Conservation (phyloP, 1,140 invertebrate genomes). For the Cylas formicarius region DNA sequence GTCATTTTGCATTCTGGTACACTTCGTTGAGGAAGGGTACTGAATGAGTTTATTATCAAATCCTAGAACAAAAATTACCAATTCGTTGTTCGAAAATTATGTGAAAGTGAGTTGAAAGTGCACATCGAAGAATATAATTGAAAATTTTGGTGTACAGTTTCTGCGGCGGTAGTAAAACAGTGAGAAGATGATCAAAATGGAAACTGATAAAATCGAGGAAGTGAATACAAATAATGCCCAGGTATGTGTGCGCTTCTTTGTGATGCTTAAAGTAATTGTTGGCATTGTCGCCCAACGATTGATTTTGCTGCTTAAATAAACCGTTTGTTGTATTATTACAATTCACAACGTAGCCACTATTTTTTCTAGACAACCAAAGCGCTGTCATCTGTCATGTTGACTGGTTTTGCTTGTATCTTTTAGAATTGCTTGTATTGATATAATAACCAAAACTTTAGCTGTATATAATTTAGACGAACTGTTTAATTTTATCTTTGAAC, state of each 20-base stretch:
- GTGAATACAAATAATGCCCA: conserved; percentile 49
- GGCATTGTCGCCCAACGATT: too few species aligned
- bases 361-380: too few species aligned
- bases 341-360: too few species aligned
- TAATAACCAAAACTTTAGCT: too few species aligned
- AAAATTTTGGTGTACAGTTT: conserved; percentile 13
- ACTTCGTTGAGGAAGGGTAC: conserved; percentile 18
- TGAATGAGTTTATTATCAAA: conserved; percentile 3
- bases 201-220: conserved; percentile 60
- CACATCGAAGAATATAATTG: conserved; percentile 10
- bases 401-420: too few species aligned
- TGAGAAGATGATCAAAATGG: conserved; percentile 53
- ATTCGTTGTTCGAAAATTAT: conserved; percentile 18
- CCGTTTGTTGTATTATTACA: too few species aligned
- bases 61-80: conserved; percentile 5
- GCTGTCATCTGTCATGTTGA: too few species aligned
- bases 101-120: conserved; percentile 21
- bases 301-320: too few species aligned
- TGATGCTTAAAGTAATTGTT: too few species aligned
- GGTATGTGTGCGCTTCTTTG: conserved; percentile 40
- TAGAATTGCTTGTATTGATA: too few species aligned
- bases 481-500: too few species aligned
- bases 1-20: conserved; percentile 6
- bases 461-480: too few species aligned
- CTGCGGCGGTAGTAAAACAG: conserved; percentile 3